Conservation (phyloP, 1,140 invertebrate species). For the Diuraphis noxia region DNA sequence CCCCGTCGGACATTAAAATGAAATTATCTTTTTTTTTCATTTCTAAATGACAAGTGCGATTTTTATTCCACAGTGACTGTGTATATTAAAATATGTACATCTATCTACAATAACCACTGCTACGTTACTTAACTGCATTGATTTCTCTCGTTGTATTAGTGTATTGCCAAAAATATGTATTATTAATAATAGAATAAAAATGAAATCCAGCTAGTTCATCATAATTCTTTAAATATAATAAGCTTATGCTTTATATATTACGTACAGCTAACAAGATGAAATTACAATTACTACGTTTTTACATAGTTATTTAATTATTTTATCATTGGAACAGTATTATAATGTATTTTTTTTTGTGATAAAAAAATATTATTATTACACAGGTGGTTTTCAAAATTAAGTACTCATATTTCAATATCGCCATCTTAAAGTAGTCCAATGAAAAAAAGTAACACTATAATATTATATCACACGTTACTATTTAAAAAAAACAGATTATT, state of each 20-base stretch:
- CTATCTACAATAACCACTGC: neutral
- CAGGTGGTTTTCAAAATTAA: neutral
- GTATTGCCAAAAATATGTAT: neutral
- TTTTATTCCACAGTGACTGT: constrained; percentile 7
- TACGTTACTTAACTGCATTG: neutral
- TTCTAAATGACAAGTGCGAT: constrained; percentile 39
- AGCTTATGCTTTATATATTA: too few relatives aligned
- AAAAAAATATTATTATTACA: neutral
- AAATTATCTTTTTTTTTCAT: constrained; percentile 35
- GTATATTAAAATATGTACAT: neutral
- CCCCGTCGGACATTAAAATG: constrained; percentile 47
- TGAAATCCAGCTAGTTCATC: neutral
- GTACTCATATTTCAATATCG: neutral
- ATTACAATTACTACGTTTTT: neutral
- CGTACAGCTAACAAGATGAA: neutral
- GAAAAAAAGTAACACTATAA: neutral
- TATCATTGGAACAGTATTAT: neutral
- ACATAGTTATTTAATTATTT: too few relatives aligned
- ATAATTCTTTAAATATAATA: neutral
- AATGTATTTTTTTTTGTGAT: neutral
- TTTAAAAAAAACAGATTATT: constrained; percentile 41
- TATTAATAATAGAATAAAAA: neutral
- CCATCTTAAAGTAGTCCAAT: neutral
- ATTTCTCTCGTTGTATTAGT: neutral
- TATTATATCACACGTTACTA: neutral